Base-by-base conservation (phyloP, 2,113 vertebrate genomes). In the Epinephelus lanceolatus region DNA sequence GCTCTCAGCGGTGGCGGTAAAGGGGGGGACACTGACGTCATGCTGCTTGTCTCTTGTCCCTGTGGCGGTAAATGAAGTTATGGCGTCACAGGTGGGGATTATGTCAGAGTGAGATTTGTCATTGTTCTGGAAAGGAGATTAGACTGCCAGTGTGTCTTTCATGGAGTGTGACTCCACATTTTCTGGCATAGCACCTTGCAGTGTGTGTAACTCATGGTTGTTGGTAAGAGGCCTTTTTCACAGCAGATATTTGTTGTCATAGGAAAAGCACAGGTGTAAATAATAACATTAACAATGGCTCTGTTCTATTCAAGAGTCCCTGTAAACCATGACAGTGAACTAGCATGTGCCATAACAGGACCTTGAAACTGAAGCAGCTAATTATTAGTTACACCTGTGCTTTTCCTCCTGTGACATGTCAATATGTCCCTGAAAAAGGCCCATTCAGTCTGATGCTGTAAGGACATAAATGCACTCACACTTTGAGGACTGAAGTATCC, bases 71-170 rank as follows among this genome's bases (percentile, higher is more conserved):
- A 83, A 91, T 84, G 19, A 90, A 86, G 76, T 83, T 40, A 56
- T 80, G 79, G 49, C 49, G n/a, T 84, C 73, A 81, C 80, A 86
- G 87, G 76, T 76, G 82, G 30, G 76, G 85, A 87, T 85, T 61
- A 85, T 81, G 85, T 84, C 88, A 86, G 61, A 52, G 27, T 2
- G 55, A 63, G 85, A 81, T 83, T 75, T 80, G 72, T 78, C 83
- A 68, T 87, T 87, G 87, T 90, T 87, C 63, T 51, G n/a, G 51
- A 66, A 42, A 63, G 70, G 66, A 85, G 84, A 85, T 86, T 57
- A 79, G 5, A 72, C 67, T 45, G 7, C 4, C 33, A 60, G 45
- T 37, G 70, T 71, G 65, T 52, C 2, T 23, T 33, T 18, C 21
- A 1, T 59, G 19, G 0, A 0, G 7, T 55, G 15, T 59, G 78